Percentiles rank a stretch among this genome's conserved stretches.
These are phyloP conservation scores for Leptoclinus maculatus DNA, from an alignment of 2,797 vertebrate genomes.

Conservation along the genomic window DNA sequence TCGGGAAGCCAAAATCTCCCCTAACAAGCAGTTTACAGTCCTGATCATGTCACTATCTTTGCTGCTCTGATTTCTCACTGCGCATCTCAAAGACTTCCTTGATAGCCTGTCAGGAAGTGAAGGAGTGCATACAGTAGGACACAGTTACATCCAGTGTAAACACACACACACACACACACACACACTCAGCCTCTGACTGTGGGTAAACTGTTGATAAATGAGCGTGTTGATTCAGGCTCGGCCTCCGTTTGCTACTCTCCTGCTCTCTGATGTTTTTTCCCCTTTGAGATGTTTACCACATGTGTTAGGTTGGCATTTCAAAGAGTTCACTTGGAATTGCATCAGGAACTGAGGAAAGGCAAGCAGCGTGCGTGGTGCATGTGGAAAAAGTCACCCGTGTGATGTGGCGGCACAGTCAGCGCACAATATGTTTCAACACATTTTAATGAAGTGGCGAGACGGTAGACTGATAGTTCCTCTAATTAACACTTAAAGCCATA, in stretches of 20 bases:
- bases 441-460: slow-evolving; percentile 21
- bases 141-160: slow-evolving; percentile 74
- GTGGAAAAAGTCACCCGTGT: slow-evolving; percentile 45
- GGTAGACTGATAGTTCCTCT: slow-evolving; percentile 17
- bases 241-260: slow-evolving; percentile 54
- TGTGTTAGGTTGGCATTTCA: slow-evolving; percentile 73
- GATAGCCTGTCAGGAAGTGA: slow-evolving; percentile 64
- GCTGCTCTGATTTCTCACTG: slow-evolving; percentile 62
- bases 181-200: slow-evolving; percentile 55
- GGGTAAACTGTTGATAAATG: slow-evolving; percentile 75
- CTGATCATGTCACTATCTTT: slow-evolving; percentile 51
- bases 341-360: slow-evolving; percentile 47
- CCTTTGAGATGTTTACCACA: slow-evolving; percentile 73
- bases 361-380: slow-evolving; percentile 19
- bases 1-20: slow-evolving; percentile 11
- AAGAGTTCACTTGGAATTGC: slow-evolving; percentile 67
- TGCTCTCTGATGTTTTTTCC: slow-evolving; percentile 61
- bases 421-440: slow-evolving; percentile 6
- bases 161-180: slow-evolving; percentile 48
- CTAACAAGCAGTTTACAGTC: slow-evolving; percentile 59
- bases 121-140: slow-evolving; percentile 71
- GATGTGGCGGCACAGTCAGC: slow-evolving; percentile 24
- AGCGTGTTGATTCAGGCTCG: slow-evolving; percentile 75
- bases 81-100: slow-evolving; percentile 78
- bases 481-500: slow-evolving; percentile 10